phyloP scores from a whole-genome alignment of 2,797 vertebrate species.

The Botia kubotai region DNA sequence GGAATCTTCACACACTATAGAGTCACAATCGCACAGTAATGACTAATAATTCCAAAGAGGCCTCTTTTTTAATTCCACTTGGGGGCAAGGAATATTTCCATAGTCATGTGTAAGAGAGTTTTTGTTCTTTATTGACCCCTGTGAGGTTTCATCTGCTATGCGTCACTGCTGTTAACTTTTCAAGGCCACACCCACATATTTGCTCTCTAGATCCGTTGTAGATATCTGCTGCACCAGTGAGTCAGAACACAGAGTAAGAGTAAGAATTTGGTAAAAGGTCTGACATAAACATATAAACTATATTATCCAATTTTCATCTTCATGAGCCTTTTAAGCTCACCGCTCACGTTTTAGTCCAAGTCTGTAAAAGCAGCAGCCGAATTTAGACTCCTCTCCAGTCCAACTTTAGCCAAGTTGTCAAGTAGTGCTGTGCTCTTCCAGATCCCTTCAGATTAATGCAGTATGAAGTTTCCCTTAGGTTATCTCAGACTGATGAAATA shows the following conservation, averaged over 20 bases:
- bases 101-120: neutral
- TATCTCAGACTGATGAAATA: slow-evolving; percentile 76
- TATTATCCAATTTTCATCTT: neutral
- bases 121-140: slow-evolving; percentile 19
- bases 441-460: slow-evolving; percentile 58
- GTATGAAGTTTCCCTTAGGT: slow-evolving; percentile 52
- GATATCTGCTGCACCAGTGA: neutral
- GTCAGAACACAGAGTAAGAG: neutral
- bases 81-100: neutral
- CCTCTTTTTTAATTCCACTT: neutral
- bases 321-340: neutral
- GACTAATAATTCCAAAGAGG: slow-evolving; percentile 36
- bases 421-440: slow-evolving; percentile 52
- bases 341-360: too few relatives aligned
- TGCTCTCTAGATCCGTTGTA: neutral
- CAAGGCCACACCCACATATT: slow-evolving; percentile 2
- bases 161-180: neutral
- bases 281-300: slow-evolving; percentile 4
- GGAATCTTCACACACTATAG: slow-evolving; percentile 39
- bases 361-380: neutral
- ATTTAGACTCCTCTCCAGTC: slow-evolving; percentile 6
- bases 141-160: neutral
- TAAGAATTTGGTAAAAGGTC: neutral
- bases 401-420: slow-evolving; percentile 10
- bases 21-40: slow-evolving; percentile 20